Evolutionary conservation across 2,888 invertebrate genomes (phyloP).

Genomic region (Heliconius erato): DNA sequence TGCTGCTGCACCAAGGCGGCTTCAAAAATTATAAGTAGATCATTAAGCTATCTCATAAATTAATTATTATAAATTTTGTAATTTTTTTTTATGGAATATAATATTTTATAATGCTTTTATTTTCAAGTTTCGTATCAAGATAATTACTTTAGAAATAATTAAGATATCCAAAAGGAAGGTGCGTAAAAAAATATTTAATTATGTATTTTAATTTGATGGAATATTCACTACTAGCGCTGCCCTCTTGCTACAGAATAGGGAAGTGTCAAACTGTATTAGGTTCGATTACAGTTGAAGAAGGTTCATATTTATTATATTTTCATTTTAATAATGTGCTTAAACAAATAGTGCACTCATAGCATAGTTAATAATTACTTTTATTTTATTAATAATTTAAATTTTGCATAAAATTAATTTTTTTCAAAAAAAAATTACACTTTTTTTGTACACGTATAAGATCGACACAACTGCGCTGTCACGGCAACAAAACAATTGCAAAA

Average conservation of each 20-base stretch:
- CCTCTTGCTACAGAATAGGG: no score
- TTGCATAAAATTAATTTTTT: no score
- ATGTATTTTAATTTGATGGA: not conserved
- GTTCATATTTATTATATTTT: no score
- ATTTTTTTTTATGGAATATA: not conserved
- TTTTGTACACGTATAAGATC: no score
- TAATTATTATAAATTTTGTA: no score
- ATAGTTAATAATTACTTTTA: no score
- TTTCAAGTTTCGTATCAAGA: not conserved
- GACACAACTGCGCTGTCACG: not conserved
- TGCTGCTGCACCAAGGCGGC: not conserved
- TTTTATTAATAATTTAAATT: no score
- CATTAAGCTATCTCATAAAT: no score
- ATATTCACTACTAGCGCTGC: not conserved
- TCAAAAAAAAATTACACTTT: no score
- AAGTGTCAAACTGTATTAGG: not conserved
- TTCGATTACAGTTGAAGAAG: not conserved
- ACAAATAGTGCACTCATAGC: no score
- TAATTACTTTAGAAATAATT: constrained; percentile 5
- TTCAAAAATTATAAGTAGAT: not conserved
- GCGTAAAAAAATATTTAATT: not conserved
- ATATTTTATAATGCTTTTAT: not conserved
- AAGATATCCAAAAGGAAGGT: not conserved
- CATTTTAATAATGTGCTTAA: no score
- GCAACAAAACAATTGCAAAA: constrained; percentile 10